phyloP scores from a whole-genome alignment of 2,797 vertebrate genomes.

The Gymnoscopelus microlampas region DNA sequence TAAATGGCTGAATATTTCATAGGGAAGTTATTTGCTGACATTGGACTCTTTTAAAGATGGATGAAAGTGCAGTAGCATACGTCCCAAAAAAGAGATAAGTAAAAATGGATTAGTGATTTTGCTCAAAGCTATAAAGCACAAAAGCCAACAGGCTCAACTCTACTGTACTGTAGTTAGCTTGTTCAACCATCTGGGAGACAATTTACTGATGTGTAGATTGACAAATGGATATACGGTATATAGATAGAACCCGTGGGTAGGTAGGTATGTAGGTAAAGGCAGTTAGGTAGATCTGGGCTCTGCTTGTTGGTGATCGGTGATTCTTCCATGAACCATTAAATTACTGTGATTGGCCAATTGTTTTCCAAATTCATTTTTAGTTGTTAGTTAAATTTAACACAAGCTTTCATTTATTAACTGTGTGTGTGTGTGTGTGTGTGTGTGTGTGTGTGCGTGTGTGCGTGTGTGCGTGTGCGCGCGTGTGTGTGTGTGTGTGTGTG shows the following conservation, averaged over 20 bases:
- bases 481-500: constrained; percentile 31
- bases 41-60: constrained; percentile 21
- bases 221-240: too few relatives aligned
- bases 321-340: constrained; percentile 70
- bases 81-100: too few relatives aligned
- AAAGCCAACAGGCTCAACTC: too few relatives aligned
- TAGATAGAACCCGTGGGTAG: too few relatives aligned
- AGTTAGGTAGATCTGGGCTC: constrained; percentile 26
- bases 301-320: constrained; percentile 60
- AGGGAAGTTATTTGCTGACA: constrained; percentile 55
- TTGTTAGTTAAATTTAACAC: constrained; percentile 75
- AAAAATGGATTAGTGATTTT: too few relatives aligned
- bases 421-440: constrained; percentile 24
- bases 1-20: constrained; percentile 73
- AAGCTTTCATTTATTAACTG: constrained; percentile 70
- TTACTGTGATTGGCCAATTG: constrained; percentile 72
- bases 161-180: too few relatives aligned
- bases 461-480: constrained; percentile 19
- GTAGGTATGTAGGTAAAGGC: constrained; percentile 8
- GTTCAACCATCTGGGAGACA: too few relatives aligned
- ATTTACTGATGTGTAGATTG: too few relatives aligned
- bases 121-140: too few relatives aligned
- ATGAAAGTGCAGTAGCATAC: constrained; percentile 20
- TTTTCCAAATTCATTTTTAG: constrained; percentile 68
- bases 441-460: constrained; percentile 38